phyloP scores from a whole-genome alignment of 1,140 invertebrate species.

The Aplysia californica region DNA sequence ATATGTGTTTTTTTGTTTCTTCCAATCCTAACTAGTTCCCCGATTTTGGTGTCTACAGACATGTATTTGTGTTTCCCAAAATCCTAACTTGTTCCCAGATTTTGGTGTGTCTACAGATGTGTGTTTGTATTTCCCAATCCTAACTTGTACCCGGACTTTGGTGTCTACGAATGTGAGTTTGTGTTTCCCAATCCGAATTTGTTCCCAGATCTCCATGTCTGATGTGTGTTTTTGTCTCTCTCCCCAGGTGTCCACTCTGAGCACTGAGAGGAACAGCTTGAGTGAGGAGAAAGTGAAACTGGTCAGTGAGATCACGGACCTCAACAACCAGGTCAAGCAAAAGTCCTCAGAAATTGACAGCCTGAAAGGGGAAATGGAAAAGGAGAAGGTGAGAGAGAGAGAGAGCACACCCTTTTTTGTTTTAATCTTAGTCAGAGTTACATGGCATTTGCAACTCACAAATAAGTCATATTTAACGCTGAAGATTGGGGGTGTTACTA shows the following conservation, averaged over 20 bases:
- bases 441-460: neutral
- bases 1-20: no score
- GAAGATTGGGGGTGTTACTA: neutral
- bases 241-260: neutral
- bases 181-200: neutral
- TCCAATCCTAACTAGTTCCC: no score
- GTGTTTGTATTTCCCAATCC: no score
- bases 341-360: conserved; percentile 1
- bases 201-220: no score
- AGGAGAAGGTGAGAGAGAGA: conserved; percentile 15
- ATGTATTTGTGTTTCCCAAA: neutral
- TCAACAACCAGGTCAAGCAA: neutral
- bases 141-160: neutral
- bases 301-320: neutral
- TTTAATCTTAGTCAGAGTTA: neutral
- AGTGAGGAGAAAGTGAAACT: conserved; percentile 6
- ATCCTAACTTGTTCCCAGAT: neutral
- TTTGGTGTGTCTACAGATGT: neutral
- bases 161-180: neutral
- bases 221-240: neutral
- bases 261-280: conserved; percentile 2
- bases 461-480: neutral
- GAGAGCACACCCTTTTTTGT: no score
- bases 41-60: no score
- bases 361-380: neutral